These are phyloP conservation scores for Poecilobothrus nobilitatus DNA, from an alignment of 2,888 invertebrate genomes.

Conservation along the genomic window DNA sequence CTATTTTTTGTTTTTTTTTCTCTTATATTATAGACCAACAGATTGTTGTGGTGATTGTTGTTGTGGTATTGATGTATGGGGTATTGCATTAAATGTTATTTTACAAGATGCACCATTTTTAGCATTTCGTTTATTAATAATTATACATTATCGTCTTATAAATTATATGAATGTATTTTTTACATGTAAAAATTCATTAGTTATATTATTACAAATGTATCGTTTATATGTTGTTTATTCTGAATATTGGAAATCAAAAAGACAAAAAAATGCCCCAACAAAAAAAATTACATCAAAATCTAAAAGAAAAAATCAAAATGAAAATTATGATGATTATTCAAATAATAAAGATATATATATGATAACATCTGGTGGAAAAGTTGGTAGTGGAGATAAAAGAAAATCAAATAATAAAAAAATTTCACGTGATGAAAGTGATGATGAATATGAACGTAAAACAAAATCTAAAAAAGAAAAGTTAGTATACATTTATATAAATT, in stretches of 20 bases:
- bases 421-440: conserved; percentile 27
- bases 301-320: conserved; percentile 24
- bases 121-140: conserved; percentile 75
- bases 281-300: conserved; percentile 32
- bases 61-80: conserved; percentile 82
- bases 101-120: conserved; percentile 83
- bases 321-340: conserved; percentile 37
- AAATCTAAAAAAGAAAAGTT: conserved; percentile 36
- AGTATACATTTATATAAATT: conserved; percentile 1
- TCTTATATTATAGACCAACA: conserved; percentile 30
- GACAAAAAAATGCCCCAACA: conserved; percentile 33
- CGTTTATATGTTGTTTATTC: conserved; percentile 71
- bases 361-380: conserved; percentile 44
- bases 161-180: conserved; percentile 96
- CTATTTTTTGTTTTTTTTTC: neutral
- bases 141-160: conserved; percentile 77
- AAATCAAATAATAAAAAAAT: conserved; percentile 30
- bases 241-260: conserved; percentile 49
- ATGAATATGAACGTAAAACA: conserved; percentile 33
- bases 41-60: conserved; percentile 56
- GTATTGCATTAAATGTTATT: conserved; percentile 78
- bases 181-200: conserved; percentile 79
- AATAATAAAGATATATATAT: conserved; percentile 47
- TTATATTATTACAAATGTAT: conserved; percentile 79
- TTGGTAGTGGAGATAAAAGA: conserved; percentile 33